These are phyloP conservation scores for Mustela lutreola DNA, from an alignment of 2,113 vertebrate species.

Conservation along the genomic window DNA sequence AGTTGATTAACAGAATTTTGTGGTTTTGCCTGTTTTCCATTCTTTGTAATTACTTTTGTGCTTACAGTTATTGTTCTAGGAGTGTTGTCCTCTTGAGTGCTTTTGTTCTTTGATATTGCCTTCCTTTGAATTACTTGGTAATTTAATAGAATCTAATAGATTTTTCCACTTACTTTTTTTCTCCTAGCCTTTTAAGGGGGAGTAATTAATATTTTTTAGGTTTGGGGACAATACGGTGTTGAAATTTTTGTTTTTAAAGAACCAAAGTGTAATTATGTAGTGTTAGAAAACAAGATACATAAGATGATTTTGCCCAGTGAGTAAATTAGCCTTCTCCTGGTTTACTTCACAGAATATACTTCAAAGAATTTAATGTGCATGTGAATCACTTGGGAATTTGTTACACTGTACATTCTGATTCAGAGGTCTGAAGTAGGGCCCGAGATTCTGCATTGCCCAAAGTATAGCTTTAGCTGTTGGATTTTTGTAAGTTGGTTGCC, in stretches of 20 bases:
- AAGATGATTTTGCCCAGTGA: neutral
- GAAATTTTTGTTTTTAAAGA: slow-evolving; percentile 52
- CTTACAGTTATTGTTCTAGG: neutral
- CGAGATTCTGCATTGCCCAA: neutral
- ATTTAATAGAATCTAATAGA: neutral
- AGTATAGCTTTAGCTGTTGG: neutral
- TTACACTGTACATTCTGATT: neutral
- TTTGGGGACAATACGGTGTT: neutral
- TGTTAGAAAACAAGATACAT: neutral
- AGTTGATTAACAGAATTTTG: slow-evolving; percentile 1
- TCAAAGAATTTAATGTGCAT: neutral
- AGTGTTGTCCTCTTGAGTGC: neutral
- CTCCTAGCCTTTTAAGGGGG: neutral
- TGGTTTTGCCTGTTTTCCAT: slow-evolving; percentile 12
- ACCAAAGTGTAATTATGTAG: slow-evolving; percentile 1
- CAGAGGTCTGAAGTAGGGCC: neutral
- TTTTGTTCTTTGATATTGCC: slow-evolving; percentile 49
- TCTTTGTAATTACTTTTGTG: slow-evolving; percentile 31
- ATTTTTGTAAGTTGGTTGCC: neutral
- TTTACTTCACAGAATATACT: neutral
- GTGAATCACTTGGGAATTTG: neutral
- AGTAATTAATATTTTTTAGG: slow-evolving; percentile 30
- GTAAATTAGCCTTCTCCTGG: neutral
- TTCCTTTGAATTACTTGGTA: slow-evolving; percentile 26
- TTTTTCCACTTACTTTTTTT: slow-evolving; percentile 37